Conservation (phyloP, 2,113 vertebrate genomes). For the Salminus brasiliensis region DNA sequence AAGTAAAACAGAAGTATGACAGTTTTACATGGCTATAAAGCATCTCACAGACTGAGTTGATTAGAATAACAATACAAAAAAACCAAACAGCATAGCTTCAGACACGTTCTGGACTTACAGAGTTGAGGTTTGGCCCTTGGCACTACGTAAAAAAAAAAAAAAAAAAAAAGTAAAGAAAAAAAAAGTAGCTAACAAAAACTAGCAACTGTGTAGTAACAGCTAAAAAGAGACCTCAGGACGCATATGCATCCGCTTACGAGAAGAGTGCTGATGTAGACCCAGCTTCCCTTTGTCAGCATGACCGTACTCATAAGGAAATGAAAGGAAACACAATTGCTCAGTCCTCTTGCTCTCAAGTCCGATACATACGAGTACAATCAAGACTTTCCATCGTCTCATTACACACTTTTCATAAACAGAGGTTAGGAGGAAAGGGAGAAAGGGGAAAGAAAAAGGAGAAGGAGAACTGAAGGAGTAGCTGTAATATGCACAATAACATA, state of each 20-base stretch:
- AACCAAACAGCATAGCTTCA: background rate
- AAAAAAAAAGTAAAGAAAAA: background rate
- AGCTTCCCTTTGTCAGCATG: background rate
- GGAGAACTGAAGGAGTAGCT: constrained; percentile 15
- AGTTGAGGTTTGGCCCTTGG: constrained; percentile 43
- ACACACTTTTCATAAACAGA: constrained; percentile 36
- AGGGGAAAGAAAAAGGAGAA: background rate
- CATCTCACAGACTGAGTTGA: constrained; percentile 33
- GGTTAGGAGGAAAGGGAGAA: too few species aligned
- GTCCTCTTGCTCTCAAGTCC: background rate
- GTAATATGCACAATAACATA: constrained; percentile 32
- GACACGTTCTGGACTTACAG: constrained; percentile 20
- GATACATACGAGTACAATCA: constrained; percentile 2
- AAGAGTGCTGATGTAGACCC: background rate
- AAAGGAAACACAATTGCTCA: constrained; percentile 6
- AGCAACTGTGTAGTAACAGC: constrained; percentile 21
- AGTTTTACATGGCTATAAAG: constrained; percentile 22
- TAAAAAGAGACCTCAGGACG: background rate
- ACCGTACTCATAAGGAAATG: constrained; percentile 22
- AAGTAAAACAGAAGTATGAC: constrained; percentile 14
- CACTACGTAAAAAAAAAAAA: constrained; percentile 31
- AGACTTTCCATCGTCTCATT: constrained; percentile 19
- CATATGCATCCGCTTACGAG: background rate
- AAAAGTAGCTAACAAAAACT: background rate
- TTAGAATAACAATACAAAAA: constrained; percentile 29